These are phyloP conservation scores for Tineola bisselliella DNA, from an alignment of 2,888 invertebrate genomes.

Conservation along the genomic window DNA sequence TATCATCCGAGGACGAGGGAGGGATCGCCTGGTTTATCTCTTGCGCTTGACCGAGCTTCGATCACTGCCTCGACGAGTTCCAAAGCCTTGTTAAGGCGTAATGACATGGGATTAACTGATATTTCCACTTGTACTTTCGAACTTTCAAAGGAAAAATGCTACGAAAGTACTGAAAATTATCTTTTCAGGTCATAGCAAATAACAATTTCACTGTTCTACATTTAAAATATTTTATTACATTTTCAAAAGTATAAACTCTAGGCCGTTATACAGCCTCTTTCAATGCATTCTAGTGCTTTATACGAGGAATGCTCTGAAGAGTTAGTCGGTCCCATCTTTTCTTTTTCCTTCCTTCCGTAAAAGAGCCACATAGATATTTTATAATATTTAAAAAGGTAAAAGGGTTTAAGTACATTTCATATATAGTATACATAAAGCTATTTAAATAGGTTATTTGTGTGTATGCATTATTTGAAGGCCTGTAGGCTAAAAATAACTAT, in stretches of 20 bases:
- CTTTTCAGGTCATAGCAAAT: background rate
- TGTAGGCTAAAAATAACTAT: too few relatives aligned
- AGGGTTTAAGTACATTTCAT: too few relatives aligned
- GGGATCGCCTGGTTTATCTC: constrained; percentile 39
- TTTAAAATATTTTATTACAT: background rate
- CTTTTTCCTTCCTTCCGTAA: background rate
- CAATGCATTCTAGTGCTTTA: background rate
- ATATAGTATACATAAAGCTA: too few relatives aligned
- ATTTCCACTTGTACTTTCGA: constrained; percentile 36
- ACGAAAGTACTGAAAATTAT: background rate
- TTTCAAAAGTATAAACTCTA: background rate
- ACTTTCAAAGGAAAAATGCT: background rate
- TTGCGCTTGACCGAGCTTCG: constrained; percentile 60
- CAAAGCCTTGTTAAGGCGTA: constrained; percentile 58
- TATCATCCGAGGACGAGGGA: background rate
- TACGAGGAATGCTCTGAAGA: background rate
- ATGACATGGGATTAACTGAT: constrained; percentile 49
- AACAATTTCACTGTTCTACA: too few relatives aligned
- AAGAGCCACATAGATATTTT: background rate
- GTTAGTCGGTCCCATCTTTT: background rate
- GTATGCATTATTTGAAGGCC: too few relatives aligned
- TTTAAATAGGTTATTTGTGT: too few relatives aligned
- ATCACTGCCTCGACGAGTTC: constrained; percentile 50
- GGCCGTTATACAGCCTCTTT: background rate
- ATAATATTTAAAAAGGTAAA: background rate